Conservation (phyloP, 1,140 invertebrate genomes). For the Acromyrmex charruanus region DNA sequence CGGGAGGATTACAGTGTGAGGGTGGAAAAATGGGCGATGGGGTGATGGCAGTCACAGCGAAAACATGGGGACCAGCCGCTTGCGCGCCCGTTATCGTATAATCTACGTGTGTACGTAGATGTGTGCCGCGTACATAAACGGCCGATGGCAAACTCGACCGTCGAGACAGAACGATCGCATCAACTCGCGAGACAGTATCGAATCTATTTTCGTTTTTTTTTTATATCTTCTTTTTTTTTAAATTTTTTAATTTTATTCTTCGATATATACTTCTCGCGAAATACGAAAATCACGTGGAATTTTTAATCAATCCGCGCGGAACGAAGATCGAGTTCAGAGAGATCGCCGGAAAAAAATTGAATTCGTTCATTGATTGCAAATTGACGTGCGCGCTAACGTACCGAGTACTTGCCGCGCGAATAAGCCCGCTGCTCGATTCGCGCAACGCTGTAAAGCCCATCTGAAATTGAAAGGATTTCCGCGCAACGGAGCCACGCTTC, state of each 20-base stretch:
- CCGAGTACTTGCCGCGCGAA: constrained; percentile 54
- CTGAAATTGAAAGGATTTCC: constrained; percentile 65
- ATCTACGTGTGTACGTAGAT: constrained; percentile 39
- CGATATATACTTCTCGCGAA: constrained; percentile 23
- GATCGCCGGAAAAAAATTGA: constrained; percentile 43
- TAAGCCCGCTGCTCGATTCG: constrained; percentile 53
- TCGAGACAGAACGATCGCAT: constrained; percentile 58
- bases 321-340: constrained; percentile 34
- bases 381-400: constrained; percentile 60
- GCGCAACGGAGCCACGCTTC: constrained; percentile 28
- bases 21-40: constrained; percentile 27
- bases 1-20: constrained; percentile 62
- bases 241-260: background rate
- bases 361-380: constrained; percentile 58
- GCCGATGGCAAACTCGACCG: constrained; percentile 7
- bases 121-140: constrained; percentile 41
- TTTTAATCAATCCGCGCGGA: constrained; percentile 51
- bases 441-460: constrained; percentile 49
- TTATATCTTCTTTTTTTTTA: background rate
- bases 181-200: constrained; percentile 26
- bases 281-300: constrained; percentile 44
- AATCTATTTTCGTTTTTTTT: constrained; percentile 36
- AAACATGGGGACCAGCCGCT: constrained; percentile 8
- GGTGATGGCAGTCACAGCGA: background rate
- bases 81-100: constrained; percentile 49